Base-by-base conservation (phyloP, 2,888 invertebrate genomes). In the Stenodema calcarata region DNA sequence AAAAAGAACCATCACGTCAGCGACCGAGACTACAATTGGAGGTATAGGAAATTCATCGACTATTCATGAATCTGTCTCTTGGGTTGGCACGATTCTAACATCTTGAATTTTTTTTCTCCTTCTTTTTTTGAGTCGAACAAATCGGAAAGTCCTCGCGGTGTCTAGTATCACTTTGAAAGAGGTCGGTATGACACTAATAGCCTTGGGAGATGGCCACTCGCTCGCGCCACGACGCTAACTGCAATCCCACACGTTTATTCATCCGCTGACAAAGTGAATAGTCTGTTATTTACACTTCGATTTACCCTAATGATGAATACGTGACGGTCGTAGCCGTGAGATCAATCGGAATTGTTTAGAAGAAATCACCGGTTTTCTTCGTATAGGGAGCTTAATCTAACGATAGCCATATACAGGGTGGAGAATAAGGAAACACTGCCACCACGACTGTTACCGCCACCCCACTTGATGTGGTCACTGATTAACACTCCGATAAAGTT, bases 71-170 rank as follows among this genome's bases (percentile, higher is more conserved):
- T 62, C 73, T 12, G 35, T 30, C 41, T 16, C 27, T 62, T 23
- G 62, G 62, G 23, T 62, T 73, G 73, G 73, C 73, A 73, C 73
- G 73, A 73, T 73, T 73, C 73, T 62, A 62, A 62, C 62, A 23
- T 62, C 62, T 16, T 47, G 62, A 62, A 27, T 12, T 27, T 62
- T 23, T 23, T 54, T 62, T 62, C 18, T 54, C n/a, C 18, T 27
- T 62, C 62, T 27, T 12, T 11, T 62, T 62, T 62, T 23, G 27
- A 9, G 1, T 62, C 62, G 62, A 23, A 62, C 23, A 18, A 23
- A 62, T 62, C 62, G 62, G 62, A 62, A 62, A 62, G 62, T 62
- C 62, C 54, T 62, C 23, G 23, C 18, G n/a, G 16, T n/a, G 4
- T 23, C 23, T 62, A 23, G 62, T 62, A 62, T 62, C 62, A 62